phyloP scores from a whole-genome alignment of 92 coral and sea anemone species.

The Desmophyllum pertusum region DNA sequence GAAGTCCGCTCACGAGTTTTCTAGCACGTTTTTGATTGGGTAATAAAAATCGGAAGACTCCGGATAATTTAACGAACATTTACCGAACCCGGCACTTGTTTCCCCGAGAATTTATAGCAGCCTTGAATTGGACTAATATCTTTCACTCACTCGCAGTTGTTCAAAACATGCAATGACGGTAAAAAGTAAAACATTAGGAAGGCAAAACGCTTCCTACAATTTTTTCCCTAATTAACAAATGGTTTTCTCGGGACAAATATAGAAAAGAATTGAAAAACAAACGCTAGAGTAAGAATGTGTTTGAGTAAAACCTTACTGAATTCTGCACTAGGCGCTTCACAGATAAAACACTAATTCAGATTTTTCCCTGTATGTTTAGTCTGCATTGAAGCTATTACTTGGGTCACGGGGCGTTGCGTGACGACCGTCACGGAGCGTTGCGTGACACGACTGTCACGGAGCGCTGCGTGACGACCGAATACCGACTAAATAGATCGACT shows the following conservation, averaged over 20 bases:
- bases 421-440: not conserved
- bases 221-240: not conserved
- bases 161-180: not conserved
- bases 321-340: not conserved
- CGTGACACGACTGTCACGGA: not conserved
- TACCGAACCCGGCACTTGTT: not conserved
- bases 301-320: not conserved
- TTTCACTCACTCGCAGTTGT: not conserved
- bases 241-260: not conserved
- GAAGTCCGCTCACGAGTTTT: not conserved
- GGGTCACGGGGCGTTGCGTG: constrained; percentile 2
- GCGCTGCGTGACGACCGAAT: not conserved
- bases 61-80: not conserved
- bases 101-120: not conserved
- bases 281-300: not conserved
- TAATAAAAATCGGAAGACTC: not conserved
- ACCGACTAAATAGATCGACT: not conserved
- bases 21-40: not conserved
- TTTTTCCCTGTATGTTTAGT: not conserved
- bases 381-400: not conserved
- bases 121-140: too few relatives aligned
- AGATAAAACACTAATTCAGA: not conserved
- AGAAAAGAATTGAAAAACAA: not conserved
- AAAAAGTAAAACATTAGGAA: not conserved
- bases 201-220: not conserved